phyloP scores from a whole-genome alignment of 2,888 invertebrate genomes.

The Machimus atricapillus region DNA sequence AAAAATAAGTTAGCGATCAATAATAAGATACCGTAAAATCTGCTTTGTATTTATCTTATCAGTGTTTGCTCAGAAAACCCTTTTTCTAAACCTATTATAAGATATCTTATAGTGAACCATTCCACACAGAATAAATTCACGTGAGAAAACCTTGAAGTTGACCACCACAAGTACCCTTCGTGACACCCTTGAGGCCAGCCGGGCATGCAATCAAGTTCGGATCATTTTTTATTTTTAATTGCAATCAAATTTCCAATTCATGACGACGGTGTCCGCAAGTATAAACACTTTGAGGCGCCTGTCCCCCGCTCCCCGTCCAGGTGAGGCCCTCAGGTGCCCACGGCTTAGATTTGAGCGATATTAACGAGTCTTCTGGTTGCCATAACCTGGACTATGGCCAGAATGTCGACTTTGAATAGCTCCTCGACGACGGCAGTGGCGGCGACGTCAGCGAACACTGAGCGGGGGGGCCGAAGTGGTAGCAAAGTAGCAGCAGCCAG shows the following conservation, averaged over 20 bases:
- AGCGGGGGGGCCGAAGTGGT: background rate
- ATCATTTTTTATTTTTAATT: constrained; percentile 31
- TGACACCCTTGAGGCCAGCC: background rate
- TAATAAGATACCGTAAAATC: too few species aligned
- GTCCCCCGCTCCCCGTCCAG: background rate
- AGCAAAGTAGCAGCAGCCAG: background rate
- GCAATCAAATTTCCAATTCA: constrained; percentile 38
- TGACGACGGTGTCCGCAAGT: background rate
- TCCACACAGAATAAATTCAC: background rate
- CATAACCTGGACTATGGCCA: constrained; percentile 1
- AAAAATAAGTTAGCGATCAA: too few species aligned
- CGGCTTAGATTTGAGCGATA: constrained; percentile 24
- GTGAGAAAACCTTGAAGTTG: background rate
- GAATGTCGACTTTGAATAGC: background rate
- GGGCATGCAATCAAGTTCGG: background rate
- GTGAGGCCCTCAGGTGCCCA: background rate
- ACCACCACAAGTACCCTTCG: background rate
- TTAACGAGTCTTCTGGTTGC: constrained; percentile 28
- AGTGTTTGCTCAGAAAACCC: too few species aligned
- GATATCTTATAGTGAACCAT: background rate
- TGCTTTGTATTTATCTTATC: too few species aligned
- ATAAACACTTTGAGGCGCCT: constrained; percentile 4
- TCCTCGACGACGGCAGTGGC: background rate
- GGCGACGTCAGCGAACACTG: background rate
- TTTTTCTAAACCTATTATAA: too few species aligned